These are phyloP conservation scores for Bombus cullumanus DNA, from an alignment of 1,140 invertebrate species.

Conservation along the genomic window DNA sequence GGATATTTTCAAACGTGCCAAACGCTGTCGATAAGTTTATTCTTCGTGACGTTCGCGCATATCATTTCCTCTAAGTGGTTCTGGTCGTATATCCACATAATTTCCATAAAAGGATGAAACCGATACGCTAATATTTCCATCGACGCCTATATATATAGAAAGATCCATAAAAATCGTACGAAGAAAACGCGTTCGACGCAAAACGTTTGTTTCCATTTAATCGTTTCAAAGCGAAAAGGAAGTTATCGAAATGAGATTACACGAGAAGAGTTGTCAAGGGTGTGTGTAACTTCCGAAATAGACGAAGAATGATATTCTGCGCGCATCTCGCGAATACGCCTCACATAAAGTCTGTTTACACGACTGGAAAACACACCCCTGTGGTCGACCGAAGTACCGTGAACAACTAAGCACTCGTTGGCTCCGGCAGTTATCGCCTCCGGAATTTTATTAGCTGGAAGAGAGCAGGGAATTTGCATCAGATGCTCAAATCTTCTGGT, in stretches of 20 bases:
- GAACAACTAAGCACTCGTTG: slow-evolving; percentile 41
- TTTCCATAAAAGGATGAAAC: neutral
- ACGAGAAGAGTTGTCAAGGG: slow-evolving; percentile 21
- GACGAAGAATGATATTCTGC: slow-evolving; percentile 55
- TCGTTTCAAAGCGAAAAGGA: neutral
- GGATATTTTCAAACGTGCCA: neutral
- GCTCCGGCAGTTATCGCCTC: slow-evolving; percentile 36
- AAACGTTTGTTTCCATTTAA: neutral
- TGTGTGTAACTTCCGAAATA: slow-evolving; percentile 53
- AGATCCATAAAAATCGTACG: neutral
- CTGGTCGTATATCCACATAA: neutral
- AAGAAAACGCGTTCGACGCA: neutral
- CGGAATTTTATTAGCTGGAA: slow-evolving; percentile 76
- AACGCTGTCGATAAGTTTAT: neutral
- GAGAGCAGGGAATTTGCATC: slow-evolving; percentile 48
- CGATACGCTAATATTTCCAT: neutral
- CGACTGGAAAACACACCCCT: slow-evolving; percentile 58
- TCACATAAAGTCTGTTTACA: slow-evolving; percentile 72
- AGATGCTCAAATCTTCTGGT: neutral
- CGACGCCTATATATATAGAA: neutral
- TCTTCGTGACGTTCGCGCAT: neutral
- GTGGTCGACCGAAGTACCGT: slow-evolving; percentile 38
- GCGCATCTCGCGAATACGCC: slow-evolving; percentile 50
- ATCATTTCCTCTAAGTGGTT: neutral
- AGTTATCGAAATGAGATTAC: slow-evolving; percentile 39